Evolutionary conservation across 2,113 vertebrate genomes (phyloP), one percentile per base, ranked within the genome.

Genomic region (Rhinopomastus cyanomelas): DNA sequence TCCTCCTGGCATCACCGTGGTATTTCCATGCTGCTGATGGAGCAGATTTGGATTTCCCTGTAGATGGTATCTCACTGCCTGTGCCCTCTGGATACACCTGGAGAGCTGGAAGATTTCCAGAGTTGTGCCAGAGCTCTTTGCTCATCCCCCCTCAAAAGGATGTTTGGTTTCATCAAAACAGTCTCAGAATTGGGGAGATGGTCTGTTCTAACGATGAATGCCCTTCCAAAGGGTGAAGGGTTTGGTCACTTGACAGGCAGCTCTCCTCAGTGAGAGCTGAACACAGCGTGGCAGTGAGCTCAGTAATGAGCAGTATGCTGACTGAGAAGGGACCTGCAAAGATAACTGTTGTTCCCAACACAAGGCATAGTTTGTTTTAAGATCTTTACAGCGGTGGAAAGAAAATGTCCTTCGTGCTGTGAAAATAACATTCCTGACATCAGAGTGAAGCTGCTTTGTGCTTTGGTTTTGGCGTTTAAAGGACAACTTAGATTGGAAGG

Each of bases 281-380:
- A 37, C 2, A 2, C 51, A 39, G 42, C 3, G 9, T 21, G n/a
- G 34, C 34, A 16, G 0, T 1, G 34, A 64, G 51, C 88, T 74
- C n/a, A 32, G 29, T 8, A 49, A 29, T 3, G 39, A 64, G 60
- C n/a, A 5, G 1, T 27, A 39, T 2, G 3, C 1, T 3, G 27
- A 16, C 4, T 48, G 66, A 34, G 36, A 84, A 76, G 56, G 75
- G 80, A 51, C 11, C 26, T 48, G 11, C 59, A 81, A 68, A 53
- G 49, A 22, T 52, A 11, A 2, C n/a, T 57, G 12, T 59, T 78
- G 27, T 4, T 92, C 19, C 78, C 0, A 0, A 65, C 36, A 57
- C 26, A 78, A 44, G 20, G 36, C 42, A 8, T 72, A 14, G 15
- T 72, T 88, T 88, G n/a, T 68, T 86, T 30, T 27, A 26, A 9